Conservation (phyloP, 1,140 invertebrate genomes). For the Homarus americanus region DNA sequence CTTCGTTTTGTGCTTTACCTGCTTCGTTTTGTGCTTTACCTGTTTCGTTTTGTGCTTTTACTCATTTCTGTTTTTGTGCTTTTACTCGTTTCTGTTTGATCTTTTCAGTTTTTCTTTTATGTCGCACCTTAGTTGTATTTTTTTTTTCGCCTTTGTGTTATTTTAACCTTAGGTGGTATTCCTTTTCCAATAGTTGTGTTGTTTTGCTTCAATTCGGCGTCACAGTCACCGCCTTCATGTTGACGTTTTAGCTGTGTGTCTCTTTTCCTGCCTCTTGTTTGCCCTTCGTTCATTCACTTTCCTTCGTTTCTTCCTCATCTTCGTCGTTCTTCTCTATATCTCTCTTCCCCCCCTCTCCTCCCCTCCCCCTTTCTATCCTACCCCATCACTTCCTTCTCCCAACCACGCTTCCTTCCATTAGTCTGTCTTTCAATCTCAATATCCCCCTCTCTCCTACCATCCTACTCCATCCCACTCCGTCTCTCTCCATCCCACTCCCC, state of each 20-base stretch:
- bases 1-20: too few relatives aligned
- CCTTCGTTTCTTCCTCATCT: not conserved
- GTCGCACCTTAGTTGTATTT: too few relatives aligned
- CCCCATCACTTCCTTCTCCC: not conserved
- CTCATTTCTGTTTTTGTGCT: too few relatives aligned
- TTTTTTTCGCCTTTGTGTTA: too few relatives aligned
- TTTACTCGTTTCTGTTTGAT: too few relatives aligned
- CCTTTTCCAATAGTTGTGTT: too few relatives aligned
- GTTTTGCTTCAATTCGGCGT: too few relatives aligned
- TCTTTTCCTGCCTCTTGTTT: not conserved
- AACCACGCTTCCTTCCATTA: not conserved
- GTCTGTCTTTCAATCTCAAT: not conserved
- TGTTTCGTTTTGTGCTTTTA: too few relatives aligned
- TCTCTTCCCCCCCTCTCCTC: not conserved
- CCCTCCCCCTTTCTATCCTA: not conserved
- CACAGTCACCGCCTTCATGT: not conserved
- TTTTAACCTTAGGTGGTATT: too few relatives aligned
- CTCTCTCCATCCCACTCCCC: not conserved
- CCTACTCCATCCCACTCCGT: not conserved
- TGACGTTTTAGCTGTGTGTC: not conserved
- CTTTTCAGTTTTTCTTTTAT: too few relatives aligned
- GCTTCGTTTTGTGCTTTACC: too few relatives aligned
- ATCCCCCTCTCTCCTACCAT: not conserved
- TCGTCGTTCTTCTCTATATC: not conserved
- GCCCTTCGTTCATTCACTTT: not conserved